Base-by-base conservation (phyloP, 2,113 vertebrate species). In the Emydocephalus ijimae region DNA sequence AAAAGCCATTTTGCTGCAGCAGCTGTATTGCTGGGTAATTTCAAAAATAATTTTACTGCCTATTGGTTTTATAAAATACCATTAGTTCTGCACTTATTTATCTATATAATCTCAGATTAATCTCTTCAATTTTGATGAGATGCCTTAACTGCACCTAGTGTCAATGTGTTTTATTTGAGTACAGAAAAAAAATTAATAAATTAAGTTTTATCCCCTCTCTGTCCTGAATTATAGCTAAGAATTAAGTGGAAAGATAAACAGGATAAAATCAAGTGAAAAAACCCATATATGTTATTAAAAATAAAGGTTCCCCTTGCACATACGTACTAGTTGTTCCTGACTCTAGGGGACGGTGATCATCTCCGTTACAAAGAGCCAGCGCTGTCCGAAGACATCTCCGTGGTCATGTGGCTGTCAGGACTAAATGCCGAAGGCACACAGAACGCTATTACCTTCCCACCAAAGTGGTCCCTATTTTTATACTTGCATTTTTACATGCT, bases 81-180 rank as follows among this genome's bases (percentile, higher is more conserved):
- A 94, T 1, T 92, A 95, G 57, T 52, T 3, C 92, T 95, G 50
- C 64, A 7, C 92, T 26, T 95, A 93, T 93, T 89, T 90, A 91
- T 29, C 89, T 9, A 11, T 57, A 93, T 45, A 1, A 39, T 92
- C 91, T 88, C 34, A 21, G 2, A 34, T 45, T 95, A 94, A 94
- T 12, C 59, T n/a, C 54, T 48, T 2, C 96, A 94, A 90, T 94
- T 81, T 23, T 29, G 85, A 92, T 94, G 69, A 57, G 57, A 64
- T 92, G 74, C 59, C 90, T 93, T 94, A 23, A 0, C 52, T 26
- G 59, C n/a, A 94, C 12, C 88, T 86, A 69, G 26, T 57, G 12
- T 1, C 1, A 34, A 89, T 15, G 2, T 6, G 88, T 54, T 85
- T 85, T 4, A n/a, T 50, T 81, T 15, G 14, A 87, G 10, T 85